Base-by-base conservation (phyloP, 2,113 vertebrate genomes). In the Motacilla tschutschensis region DNA sequence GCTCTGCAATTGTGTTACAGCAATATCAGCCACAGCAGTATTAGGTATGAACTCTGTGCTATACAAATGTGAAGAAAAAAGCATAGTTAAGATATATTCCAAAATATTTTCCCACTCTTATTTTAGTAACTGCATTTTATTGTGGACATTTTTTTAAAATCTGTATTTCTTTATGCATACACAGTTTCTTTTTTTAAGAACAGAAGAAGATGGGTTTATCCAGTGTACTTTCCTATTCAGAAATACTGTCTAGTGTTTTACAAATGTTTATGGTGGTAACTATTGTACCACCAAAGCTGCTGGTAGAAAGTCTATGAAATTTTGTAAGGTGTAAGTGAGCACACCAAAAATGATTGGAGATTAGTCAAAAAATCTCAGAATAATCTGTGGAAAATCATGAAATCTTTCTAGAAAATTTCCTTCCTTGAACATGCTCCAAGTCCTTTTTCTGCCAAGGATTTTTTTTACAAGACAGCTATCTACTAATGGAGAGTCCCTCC, bases 391-490 rank as follows among this genome's bases (percentile, higher is more conserved):
- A 82, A 87, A 87, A 87, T 50, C 5, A 33, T 74, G 3, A 74
- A 76, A 64, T 58, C 38, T 58, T 86, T 92, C 76, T 71, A 82
- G 50, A 89, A 89, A 78, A 33, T 64, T 80, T 62, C 28, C 17
- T 57, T 86, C 78, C 41, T 90, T 47, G 35, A 74, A 82, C 2
- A 2, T 78, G 24, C 21, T 77, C 36, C 53, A 77, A 78, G 21
- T 57, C 31, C 43, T 70, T 2, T 44, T 74, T 90, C 69, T 93
- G 81, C 65, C 76, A 91, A 87, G 50, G 43, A 85, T 75, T 90
- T 75, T 87, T 93, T 91, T 92, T 75, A 69, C 54, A 78, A 78
- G 70, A 65, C 83, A 72, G 60, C 41, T 65, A 53, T 85, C 65
- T 71, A 18, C 69, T 85, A 88, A 87, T 83, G 65, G 81, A 88